Evolutionary conservation across 1,140 invertebrate species (phyloP).

Genomic region (Mamestra configurata): DNA sequence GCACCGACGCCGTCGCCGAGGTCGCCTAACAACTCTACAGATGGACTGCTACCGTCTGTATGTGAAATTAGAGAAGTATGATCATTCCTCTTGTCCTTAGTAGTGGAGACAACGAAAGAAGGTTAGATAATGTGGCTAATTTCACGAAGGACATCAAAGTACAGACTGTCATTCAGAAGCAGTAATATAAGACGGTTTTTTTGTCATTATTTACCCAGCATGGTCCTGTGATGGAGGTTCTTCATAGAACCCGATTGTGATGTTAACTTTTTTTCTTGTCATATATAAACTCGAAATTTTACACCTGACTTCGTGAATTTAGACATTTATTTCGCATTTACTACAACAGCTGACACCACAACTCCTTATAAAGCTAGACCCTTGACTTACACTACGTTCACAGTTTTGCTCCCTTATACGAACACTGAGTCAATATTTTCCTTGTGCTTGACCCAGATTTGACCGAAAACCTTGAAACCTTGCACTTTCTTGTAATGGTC

Average conservation of each 20-base stretch:
- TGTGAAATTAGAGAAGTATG: conserved; percentile 92
- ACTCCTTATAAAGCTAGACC: conserved; percentile 22
- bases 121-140: conserved; percentile 20
- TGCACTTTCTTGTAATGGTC: too few relatives aligned
- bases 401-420: conserved; percentile 13
- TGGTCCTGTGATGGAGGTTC: too few relatives aligned
- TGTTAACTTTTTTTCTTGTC: neutral
- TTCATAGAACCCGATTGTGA: neutral
- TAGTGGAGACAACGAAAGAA: conserved; percentile 22
- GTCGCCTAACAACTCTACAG: conserved; percentile 92
- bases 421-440: neutral
- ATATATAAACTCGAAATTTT: neutral
- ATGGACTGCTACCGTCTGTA: conserved; percentile 92
- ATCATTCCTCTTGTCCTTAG: conserved; percentile 56
- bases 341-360: neutral
- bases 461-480: too few relatives aligned
- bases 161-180: too few relatives aligned
- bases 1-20: conserved; percentile 92
- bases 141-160: conserved; percentile 39
- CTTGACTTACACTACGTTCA: conserved; percentile 1
- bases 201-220: too few relatives aligned
- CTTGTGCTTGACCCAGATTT: conserved; percentile 19
- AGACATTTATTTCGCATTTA: neutral
- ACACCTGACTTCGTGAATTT: neutral
- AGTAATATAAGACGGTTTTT: too few relatives aligned